phyloP scores from a whole-genome alignment of 1,140 invertebrate genomes.

The Drosophila rhopaloa region DNA sequence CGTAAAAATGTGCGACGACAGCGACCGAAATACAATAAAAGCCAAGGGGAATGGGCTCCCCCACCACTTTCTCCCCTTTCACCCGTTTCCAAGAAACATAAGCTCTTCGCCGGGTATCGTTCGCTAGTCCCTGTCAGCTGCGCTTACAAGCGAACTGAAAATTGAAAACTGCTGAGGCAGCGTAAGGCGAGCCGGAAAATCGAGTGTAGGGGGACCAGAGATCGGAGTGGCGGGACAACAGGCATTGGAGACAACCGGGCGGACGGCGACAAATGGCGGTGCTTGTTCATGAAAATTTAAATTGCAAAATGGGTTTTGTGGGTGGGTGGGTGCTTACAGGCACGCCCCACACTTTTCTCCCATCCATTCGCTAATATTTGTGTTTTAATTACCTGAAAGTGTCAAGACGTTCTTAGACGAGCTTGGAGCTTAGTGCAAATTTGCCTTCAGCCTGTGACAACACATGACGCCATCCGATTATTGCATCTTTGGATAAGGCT shows the following conservation, averaged over 20 bases:
- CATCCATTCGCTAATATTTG: slow-evolving; percentile 68
- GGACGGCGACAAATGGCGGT: slow-evolving; percentile 73
- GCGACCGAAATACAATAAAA: slow-evolving; percentile 77
- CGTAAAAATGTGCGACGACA: slow-evolving; percentile 78
- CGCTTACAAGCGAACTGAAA: slow-evolving; percentile 72
- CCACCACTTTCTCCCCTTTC: neutral
- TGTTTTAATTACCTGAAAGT: slow-evolving; percentile 79
- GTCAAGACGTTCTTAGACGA: slow-evolving; percentile 41
- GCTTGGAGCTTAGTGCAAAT: slow-evolving; percentile 50
- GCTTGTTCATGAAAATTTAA: slow-evolving; percentile 82
- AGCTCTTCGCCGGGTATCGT: slow-evolving; percentile 27
- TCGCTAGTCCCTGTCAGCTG: slow-evolving; percentile 69
- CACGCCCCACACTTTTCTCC: neutral
- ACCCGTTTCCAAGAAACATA: slow-evolving; percentile 24
- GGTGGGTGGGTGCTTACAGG: slow-evolving; percentile 44
- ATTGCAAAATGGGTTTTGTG: slow-evolving; percentile 74
- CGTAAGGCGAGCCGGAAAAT: slow-evolving; percentile 24
- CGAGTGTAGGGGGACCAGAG: neutral
- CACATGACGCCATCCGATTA: slow-evolving; percentile 27
- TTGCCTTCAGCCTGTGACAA: slow-evolving; percentile 52
- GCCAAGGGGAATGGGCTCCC: slow-evolving; percentile 42
- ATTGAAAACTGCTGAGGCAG: slow-evolving; percentile 75
- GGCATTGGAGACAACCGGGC: slow-evolving; percentile 36
- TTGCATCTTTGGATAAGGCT: neutral
- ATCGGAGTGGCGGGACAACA: neutral